A percentile compares a stretch with the other conserved stretches of the same genome.
phyloP scores from a whole-genome alignment of 2,888 invertebrate species.

The Panorpa germanica region DNA sequence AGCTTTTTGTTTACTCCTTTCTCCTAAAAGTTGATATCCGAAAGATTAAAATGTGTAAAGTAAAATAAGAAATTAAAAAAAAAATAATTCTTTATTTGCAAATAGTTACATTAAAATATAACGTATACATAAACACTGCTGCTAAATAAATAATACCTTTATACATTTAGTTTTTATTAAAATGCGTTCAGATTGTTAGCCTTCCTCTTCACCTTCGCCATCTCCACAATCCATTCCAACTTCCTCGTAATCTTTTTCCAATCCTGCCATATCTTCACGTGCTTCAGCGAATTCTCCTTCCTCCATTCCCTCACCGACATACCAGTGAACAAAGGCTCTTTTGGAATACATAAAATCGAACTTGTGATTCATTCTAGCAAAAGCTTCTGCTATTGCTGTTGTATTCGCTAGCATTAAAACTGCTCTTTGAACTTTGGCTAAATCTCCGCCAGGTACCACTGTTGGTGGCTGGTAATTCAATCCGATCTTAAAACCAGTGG shows the following conservation, averaged over 20 bases:
- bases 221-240: constrained; percentile 37
- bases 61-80: no score
- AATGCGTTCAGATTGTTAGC: no score
- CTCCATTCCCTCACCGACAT: constrained; percentile 66
- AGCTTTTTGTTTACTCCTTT: no score
- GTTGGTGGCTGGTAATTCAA: constrained; percentile 63
- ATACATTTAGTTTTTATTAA: no score
- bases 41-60: no score
- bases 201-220: no score
- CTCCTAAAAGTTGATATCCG: no score
- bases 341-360: constrained; percentile 85
- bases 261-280: constrained; percentile 52
- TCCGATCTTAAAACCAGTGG: constrained; percentile 74
- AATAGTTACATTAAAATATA: no score
- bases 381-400: constrained; percentile 66
- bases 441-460: constrained; percentile 45
- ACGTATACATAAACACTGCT: no score
- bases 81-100: no score
- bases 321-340: constrained; percentile 84
- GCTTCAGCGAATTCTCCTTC: constrained; percentile 70
- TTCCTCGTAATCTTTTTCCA: constrained; percentile 58
- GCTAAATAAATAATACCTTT: no score
- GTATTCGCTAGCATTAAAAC: constrained; percentile 75
- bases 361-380: constrained; percentile 73
- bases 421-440: constrained; percentile 60